Conservation (phyloP, 1,140 invertebrate species). For the Trinorchestia longiramus region DNA sequence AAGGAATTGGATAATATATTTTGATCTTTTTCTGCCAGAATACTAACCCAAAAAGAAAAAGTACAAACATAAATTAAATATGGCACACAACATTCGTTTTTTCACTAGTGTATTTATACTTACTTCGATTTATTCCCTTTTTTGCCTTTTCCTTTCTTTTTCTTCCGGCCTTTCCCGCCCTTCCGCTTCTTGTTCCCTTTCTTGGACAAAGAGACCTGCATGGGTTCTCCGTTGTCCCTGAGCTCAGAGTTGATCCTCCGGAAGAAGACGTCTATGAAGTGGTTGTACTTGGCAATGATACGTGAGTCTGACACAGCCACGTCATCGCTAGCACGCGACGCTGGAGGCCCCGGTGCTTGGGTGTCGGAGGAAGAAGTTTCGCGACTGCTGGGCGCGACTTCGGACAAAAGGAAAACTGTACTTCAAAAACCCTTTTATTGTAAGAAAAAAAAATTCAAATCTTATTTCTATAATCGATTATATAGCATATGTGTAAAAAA, state of each 20-base stretch:
- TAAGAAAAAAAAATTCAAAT: no score
- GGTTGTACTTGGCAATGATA: slow-evolving; percentile 40
- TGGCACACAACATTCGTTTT: background rate
- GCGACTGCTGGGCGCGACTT: no score
- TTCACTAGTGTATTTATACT: background rate
- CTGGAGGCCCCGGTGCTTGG: background rate
- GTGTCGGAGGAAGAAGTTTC: background rate
- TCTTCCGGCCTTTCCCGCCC: background rate
- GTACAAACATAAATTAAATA: background rate
- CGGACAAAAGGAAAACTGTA: no score
- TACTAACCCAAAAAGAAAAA: no score
- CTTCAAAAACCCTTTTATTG: no score
- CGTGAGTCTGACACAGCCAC: background rate
- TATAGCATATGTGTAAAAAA: no score
- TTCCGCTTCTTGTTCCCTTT: background rate
- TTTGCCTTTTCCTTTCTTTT: slow-evolving; percentile 17
- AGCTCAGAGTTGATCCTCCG: slow-evolving; percentile 9
- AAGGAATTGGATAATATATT: no score
- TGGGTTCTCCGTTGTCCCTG: background rate
- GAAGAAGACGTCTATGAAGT: slow-evolving; percentile 44
- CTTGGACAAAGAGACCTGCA: background rate
- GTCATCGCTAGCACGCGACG: background rate
- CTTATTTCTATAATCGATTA: no score
- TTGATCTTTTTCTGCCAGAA: no score
- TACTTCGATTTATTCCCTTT: slow-evolving; percentile 28